A percentile compares a stretch with the other conserved stretches of the same genome.
These are phyloP conservation scores for Sphenopsis melanotis DNA, from an alignment of 2,797 vertebrate genomes.

Conservation along the genomic window DNA sequence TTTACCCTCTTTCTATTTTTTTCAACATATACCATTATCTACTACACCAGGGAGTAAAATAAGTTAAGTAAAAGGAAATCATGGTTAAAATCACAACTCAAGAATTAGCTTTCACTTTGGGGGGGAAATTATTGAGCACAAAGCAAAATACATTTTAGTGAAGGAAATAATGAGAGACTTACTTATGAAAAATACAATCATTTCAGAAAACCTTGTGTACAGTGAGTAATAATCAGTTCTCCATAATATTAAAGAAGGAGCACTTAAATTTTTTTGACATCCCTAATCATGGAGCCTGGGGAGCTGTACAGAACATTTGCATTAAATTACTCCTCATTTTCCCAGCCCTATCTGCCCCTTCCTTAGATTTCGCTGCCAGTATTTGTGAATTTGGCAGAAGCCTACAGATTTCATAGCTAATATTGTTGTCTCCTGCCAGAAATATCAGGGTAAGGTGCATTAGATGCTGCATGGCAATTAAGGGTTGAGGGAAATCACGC, in stretches of 20 bases:
- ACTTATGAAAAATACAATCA: constrained; percentile 47
- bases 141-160: constrained; percentile 52
- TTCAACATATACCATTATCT: constrained; percentile 22
- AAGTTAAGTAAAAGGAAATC: constrained; percentile 61
- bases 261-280: constrained; percentile 74
- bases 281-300: constrained; percentile 72
- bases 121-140: constrained; percentile 24
- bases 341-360: constrained; percentile 60
- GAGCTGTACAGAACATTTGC: constrained; percentile 74
- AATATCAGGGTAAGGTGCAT: constrained; percentile 48
- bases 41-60: constrained; percentile 50
- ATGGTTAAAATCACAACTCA: constrained; percentile 39
- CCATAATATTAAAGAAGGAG: constrained; percentile 73
- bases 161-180: constrained; percentile 48
- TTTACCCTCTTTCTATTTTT: not conserved
- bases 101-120: constrained; percentile 51
- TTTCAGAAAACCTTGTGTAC: constrained; percentile 58
- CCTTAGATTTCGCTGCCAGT: constrained; percentile 67
- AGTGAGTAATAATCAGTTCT: constrained; percentile 69
- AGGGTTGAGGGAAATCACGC: not conserved
- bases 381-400: constrained; percentile 71
- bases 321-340: constrained; percentile 79
- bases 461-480: constrained; percentile 56
- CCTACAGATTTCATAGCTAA: constrained; percentile 63
- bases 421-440: constrained; percentile 72